These are phyloP conservation scores for Odontocolon sp. DNA, from an alignment of 2,888 invertebrate genomes.

Conservation along the genomic window DNA sequence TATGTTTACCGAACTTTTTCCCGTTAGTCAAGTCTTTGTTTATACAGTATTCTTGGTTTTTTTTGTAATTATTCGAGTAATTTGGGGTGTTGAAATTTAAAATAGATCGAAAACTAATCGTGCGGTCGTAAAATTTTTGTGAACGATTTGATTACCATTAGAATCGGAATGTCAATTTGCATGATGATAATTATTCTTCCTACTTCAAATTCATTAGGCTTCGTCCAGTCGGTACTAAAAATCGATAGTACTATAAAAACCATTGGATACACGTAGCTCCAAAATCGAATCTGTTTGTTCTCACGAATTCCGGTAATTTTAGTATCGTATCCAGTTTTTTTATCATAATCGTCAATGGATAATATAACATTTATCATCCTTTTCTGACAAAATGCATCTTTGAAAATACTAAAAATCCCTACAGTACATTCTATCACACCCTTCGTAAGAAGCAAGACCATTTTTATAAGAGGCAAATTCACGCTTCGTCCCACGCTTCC, in stretches of 20 bases:
- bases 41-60: too few species aligned
- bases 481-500: neutral
- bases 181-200: neutral
- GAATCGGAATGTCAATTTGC: slow-evolving; percentile 15
- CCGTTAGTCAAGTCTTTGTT: too few species aligned
- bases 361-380: slow-evolving; percentile 3
- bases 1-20: too few species aligned
- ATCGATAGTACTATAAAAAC: neutral
- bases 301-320: neutral
- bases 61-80: too few species aligned
- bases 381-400: slow-evolving; percentile 20
- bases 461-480: neutral
- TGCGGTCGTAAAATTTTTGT: neutral
- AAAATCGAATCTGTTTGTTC: slow-evolving; percentile 2
- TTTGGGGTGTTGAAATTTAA: too few species aligned
- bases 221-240: neutral
- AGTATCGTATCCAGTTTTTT: slow-evolving; percentile 3
- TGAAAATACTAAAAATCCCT: neutral
- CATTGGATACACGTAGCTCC: neutral
- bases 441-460: neutral
- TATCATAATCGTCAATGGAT: slow-evolving; percentile 36
- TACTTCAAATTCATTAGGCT: neutral
- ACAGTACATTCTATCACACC: neutral
- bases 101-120: too few species aligned
- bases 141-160: slow-evolving; percentile 8